phyloP scores from a whole-genome alignment of 1,140 invertebrate species.

The Psilanteris sp. region DNA sequence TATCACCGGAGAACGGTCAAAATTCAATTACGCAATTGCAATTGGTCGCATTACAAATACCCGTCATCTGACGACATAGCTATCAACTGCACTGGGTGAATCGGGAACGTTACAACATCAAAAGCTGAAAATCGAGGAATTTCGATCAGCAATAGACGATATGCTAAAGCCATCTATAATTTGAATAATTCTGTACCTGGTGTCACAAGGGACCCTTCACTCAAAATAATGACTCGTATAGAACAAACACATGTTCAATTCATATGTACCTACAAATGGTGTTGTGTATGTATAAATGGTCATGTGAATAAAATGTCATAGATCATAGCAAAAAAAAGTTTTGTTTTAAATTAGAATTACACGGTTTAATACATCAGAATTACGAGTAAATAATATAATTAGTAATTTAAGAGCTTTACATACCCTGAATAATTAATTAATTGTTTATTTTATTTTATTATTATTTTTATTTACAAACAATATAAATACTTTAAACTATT shows the following conservation, averaged over 20 bases:
- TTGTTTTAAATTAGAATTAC: no score
- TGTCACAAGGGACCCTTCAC: constrained; percentile 47
- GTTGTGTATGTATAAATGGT: constrained; percentile 22
- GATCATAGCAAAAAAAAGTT: constrained; percentile 1
- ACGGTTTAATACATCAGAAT: no score
- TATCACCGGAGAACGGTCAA: constrained; percentile 25
- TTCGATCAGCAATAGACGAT: constrained; percentile 29
- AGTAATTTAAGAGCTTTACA: no score
- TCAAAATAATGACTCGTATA: constrained; percentile 48
- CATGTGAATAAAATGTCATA: constrained; percentile 2
- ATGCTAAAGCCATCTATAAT: constrained; percentile 51
- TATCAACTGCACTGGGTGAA: constrained; percentile 1
- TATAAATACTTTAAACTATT: no score
- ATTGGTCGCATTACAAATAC: constrained; percentile 29
- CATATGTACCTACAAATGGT: constrained; percentile 3
- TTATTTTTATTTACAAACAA: no score
- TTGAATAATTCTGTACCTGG: constrained; percentile 43
- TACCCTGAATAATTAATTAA: no score
- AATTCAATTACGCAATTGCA: constrained; percentile 44
- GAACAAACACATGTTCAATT: constrained; percentile 33
- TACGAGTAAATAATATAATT: no score
- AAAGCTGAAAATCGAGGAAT: constrained; percentile 42
- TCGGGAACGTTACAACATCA: constrained; percentile 24
- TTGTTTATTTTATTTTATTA: no score
- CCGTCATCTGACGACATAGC: constrained; percentile 24